Evolutionary conservation across 1,140 invertebrate species (phyloP).

Genomic region (Nymphalis io): DNA sequence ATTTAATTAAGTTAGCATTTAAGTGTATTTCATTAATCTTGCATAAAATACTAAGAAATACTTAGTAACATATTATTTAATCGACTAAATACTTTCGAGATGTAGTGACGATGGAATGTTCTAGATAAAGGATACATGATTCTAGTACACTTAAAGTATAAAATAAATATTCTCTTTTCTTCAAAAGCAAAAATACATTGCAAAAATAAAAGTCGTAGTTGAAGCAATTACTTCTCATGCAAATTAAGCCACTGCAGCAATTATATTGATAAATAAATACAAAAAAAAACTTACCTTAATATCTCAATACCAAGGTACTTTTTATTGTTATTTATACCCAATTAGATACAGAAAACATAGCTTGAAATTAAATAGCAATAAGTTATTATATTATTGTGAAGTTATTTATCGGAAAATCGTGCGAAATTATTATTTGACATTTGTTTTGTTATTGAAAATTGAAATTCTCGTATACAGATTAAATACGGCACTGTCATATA

Average conservation of each 20-base stretch:
- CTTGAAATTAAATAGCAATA: background rate
- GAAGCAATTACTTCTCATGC: conserved; percentile 11
- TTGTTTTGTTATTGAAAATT: conserved; percentile 30
- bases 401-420: conserved; percentile 3
- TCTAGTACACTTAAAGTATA: background rate
- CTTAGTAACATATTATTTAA: background rate
- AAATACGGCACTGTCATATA: background rate
- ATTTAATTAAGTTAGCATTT: no score
- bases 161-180: background rate
- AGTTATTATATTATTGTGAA: background rate
- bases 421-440: conserved; percentile 21
- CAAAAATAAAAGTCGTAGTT: background rate
- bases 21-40: no score
- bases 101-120: conserved; percentile 14
- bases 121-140: conserved; percentile 2
- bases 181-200: background rate
- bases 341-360: background rate
- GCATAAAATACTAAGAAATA: no score
- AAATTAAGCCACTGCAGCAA: conserved; percentile 10
- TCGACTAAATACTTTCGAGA: background rate
- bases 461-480: conserved; percentile 7
- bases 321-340: background rate
- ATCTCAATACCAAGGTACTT: background rate
- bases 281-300: background rate
- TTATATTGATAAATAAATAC: background rate